Conservation (phyloP, 1,140 invertebrate species). For the Drosophila rhopaloa region DNA sequence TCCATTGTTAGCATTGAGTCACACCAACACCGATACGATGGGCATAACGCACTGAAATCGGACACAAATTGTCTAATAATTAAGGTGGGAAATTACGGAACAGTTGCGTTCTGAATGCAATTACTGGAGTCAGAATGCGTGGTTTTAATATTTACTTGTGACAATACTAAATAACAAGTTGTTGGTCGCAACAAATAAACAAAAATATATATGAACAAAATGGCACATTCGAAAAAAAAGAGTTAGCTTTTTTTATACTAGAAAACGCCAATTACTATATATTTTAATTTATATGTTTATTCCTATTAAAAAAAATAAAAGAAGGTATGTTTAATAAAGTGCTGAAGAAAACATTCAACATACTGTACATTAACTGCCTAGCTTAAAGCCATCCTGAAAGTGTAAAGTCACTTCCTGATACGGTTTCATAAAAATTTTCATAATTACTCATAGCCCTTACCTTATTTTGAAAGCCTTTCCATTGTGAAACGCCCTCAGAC, state of each 20-base stretch:
- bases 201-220: not conserved
- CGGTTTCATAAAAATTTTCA: conserved; percentile 5
- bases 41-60: conserved; percentile 14
- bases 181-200: not conserved
- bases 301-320: too few species aligned
- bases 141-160: conserved; percentile 1
- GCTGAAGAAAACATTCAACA: not conserved
- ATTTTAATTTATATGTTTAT: too few species aligned
- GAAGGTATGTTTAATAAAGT: not conserved
- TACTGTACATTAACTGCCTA: not conserved
- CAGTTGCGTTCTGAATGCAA: conserved; percentile 2
- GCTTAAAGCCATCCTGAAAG: not conserved
- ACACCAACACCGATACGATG: conserved; percentile 32
- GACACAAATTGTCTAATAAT: conserved; percentile 32
- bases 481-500: conserved; percentile 64
- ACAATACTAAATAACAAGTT: not conserved
- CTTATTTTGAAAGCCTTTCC: conserved; percentile 37
- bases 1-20: conserved; percentile 57
- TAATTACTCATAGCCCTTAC: conserved; percentile 37
- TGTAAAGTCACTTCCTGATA: conserved; percentile 25
- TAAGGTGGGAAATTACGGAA: conserved; percentile 25
- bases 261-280: too few species aligned
- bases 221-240: too few species aligned
- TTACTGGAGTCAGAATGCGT: conserved; percentile 23
- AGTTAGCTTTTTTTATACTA: too few species aligned